phyloP scores from a whole-genome alignment of 2,888 invertebrate species.

The Pomacea canaliculata region DNA sequence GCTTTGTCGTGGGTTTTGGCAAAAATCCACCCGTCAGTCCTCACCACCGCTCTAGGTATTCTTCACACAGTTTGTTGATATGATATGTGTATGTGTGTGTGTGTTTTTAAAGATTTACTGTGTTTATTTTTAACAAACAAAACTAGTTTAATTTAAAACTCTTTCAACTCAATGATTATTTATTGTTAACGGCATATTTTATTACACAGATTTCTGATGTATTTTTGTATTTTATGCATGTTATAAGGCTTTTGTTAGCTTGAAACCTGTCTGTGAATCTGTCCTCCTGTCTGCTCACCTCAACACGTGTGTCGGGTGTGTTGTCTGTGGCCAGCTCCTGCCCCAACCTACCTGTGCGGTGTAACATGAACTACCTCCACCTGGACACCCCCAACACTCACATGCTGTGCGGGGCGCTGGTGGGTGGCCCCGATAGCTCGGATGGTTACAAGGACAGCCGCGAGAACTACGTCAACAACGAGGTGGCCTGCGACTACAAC shows the following conservation, averaged over 20 bases:
- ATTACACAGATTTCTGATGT: too few species aligned
- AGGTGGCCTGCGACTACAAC: slow-evolving; percentile 64
- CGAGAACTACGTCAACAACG: slow-evolving; percentile 55
- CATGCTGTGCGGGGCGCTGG: slow-evolving; percentile 59
- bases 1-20: slow-evolving; percentile 50
- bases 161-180: too few species aligned
- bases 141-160: too few species aligned
- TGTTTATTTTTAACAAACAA: too few species aligned
- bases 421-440: slow-evolving; percentile 58
- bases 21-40: slow-evolving; percentile 42
- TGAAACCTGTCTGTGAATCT: too few species aligned
- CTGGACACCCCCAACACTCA: slow-evolving; percentile 53
- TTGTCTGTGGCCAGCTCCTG: slow-evolving; percentile 52
- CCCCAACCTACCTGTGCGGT: slow-evolving; percentile 51
- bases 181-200: too few species aligned
- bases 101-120: too few species aligned
- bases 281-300: too few species aligned
- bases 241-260: too few species aligned
- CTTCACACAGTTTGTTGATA: background rate
- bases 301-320: too few species aligned
- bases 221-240: too few species aligned
- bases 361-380: slow-evolving; percentile 41
- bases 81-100: too few species aligned
- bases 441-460: slow-evolving; percentile 57
- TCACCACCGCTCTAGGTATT: slow-evolving; percentile 47